Base-by-base conservation (phyloP, 1,140 invertebrate species). In the Drosophila rhopaloa region DNA sequence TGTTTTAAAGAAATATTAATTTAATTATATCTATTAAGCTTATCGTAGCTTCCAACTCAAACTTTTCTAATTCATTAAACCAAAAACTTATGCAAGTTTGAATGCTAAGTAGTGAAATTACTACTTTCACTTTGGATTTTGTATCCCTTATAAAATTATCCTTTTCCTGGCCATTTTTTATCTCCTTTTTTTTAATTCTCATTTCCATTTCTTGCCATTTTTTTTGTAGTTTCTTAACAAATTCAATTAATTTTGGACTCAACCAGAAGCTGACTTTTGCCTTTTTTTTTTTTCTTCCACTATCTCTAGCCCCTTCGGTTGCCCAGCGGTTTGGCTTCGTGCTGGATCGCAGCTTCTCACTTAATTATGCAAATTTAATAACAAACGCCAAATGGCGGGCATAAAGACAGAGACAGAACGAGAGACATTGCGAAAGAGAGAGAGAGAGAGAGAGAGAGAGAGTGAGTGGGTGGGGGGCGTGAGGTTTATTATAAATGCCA, bases 351-450 rank as follows among this genome's bases (percentile, higher is more conserved):
- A 72, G 67, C 67, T 81, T 81, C 76, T 61, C 82, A 86, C 82
- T 86, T 88, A 86, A 86, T 86, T 86, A 86, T 86, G 82, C 79
- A 86, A 86, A 86, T 86, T 86, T 86, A 86, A 81, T 86, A 85
- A 86, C 78, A 81, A 71, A 85, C 59, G 81, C 67, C 67, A 81
- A 77, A 79, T 85, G 60, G 44, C 47, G 41, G 51, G 65, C 74
- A 71, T 50, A 63, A 60, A 82, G 56, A 63, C 65, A 62, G 47
- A 35, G 43, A 47, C 38, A 59, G 27, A 16, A 40, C 44, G 32
- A 37, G 40, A 29, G 40, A 32, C 3, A 27, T 32, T 50, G 47
- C 47, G n/a, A 35, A 14, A 50, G 47, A 46, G 14, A 60, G 29
- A 43, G 29, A 59, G 27, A 19, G 19, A 59, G 27, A 19, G 19